Conservation (phyloP, 2,113 vertebrate species). For the Pelusios castaneus region DNA sequence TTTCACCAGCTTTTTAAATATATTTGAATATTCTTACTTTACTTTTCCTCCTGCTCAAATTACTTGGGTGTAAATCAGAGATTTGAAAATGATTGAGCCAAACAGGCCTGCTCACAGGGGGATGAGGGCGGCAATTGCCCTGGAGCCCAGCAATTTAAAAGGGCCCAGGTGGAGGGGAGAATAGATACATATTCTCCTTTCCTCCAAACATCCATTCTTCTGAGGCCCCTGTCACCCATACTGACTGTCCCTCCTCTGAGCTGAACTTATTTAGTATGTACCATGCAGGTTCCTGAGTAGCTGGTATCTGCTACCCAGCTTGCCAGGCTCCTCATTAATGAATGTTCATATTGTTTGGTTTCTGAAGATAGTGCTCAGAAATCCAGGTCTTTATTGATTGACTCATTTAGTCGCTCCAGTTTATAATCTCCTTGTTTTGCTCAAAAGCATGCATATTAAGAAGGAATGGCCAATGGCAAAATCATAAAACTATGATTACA, state of each 20-base stretch:
- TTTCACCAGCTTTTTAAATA: neutral
- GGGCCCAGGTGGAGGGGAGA: too few species aligned
- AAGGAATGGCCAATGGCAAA: neutral
- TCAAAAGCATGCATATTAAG: neutral
- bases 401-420: neutral
- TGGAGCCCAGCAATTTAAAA: too few species aligned
- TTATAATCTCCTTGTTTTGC: neutral
- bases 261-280: too few species aligned
- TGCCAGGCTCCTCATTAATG: neutral
- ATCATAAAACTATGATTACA: neutral
- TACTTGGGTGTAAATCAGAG: neutral
- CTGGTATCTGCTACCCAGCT: too few species aligned
- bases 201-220: too few species aligned
- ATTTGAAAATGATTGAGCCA: neutral
- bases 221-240: too few species aligned
- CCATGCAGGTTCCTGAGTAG: too few species aligned
- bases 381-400: neutral
- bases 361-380: neutral
- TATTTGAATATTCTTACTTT: neutral
- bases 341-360: neutral
- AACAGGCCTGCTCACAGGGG: too few species aligned
- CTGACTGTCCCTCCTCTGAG: too few species aligned
- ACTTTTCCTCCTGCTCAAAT: neutral
- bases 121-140: too few species aligned
- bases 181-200: too few species aligned